These are phyloP conservation scores for Contarinia nasturtii DNA, from an alignment of 1,140 invertebrate species.

Conservation along the genomic window DNA sequence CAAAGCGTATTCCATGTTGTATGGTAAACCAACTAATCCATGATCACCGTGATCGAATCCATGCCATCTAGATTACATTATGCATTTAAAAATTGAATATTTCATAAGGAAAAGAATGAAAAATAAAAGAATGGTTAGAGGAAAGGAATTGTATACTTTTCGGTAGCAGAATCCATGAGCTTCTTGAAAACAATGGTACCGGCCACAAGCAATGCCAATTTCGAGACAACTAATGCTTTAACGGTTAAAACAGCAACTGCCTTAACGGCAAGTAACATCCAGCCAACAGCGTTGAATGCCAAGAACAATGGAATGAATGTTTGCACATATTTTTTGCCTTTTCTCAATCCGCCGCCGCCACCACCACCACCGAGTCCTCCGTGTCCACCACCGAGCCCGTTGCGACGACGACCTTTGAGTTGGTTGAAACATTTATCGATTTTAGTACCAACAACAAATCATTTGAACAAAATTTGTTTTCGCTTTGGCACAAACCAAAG, in stretches of 20 bases:
- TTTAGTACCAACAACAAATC: too few relatives aligned
- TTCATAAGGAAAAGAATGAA: neutral
- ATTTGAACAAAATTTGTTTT: too few relatives aligned
- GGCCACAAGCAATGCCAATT: slow-evolving; percentile 36
- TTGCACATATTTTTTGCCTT: slow-evolving; percentile 32
- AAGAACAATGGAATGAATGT: slow-evolving; percentile 36
- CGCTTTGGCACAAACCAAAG: too few relatives aligned
- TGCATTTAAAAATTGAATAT: too few relatives aligned
- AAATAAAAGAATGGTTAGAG: neutral
- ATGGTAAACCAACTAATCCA: slow-evolving; percentile 11
- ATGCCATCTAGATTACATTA: neutral
- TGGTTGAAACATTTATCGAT: too few relatives aligned
- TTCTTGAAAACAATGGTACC: slow-evolving; percentile 33
- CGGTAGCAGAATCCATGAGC: slow-evolving; percentile 27
- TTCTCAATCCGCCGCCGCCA: slow-evolving; percentile 8
- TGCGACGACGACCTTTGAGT: slow-evolving; percentile 4
- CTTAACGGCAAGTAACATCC: slow-evolving; percentile 31
- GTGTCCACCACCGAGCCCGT: slow-evolving; percentile 9
- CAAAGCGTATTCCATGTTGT: slow-evolving; percentile 18
- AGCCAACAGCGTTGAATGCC: slow-evolving; percentile 37
- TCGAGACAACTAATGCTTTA: slow-evolving; percentile 38
- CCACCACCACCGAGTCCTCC: slow-evolving; percentile 23
- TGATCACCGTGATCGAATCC: neutral
- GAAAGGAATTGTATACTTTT: slow-evolving; percentile 10
- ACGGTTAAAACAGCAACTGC: slow-evolving; percentile 34